Percentiles rank a stretch among this genome's conserved stretches.
These are phyloP conservation scores for Pogonocherus hispidulus DNA, from an alignment of 2,888 invertebrate species.

Conservation along the genomic window DNA sequence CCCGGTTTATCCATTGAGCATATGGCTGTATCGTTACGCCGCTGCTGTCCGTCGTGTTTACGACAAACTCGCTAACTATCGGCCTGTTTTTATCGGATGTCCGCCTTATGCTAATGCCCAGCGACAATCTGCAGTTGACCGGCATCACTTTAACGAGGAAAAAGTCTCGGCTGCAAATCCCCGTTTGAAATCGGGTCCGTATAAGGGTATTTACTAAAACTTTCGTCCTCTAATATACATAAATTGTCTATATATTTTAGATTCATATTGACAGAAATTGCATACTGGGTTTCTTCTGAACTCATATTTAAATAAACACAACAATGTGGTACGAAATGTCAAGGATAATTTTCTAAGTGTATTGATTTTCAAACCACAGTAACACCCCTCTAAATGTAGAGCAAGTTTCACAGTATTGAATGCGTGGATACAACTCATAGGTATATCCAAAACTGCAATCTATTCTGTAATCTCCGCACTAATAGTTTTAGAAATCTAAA, in stretches of 20 bases:
- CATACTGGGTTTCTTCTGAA: neutral
- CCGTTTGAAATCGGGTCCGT: neutral
- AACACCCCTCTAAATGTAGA: too few relatives aligned
- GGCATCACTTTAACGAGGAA: conserved; percentile 1
- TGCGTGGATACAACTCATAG: too few relatives aligned
- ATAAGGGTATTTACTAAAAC: neutral
- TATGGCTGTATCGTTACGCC: too few relatives aligned
- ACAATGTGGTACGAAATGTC: too few relatives aligned
- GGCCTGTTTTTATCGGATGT: conserved; percentile 40
- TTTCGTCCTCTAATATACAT: neutral
- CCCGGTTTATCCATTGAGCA: too few relatives aligned
- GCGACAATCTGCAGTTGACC: conserved; percentile 36
- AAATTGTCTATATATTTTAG: neutral
- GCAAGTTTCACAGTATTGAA: too few relatives aligned
- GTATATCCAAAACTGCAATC: too few relatives aligned
- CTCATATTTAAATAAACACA: neutral
- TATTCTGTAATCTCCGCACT: too few relatives aligned
- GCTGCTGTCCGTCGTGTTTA: conserved; percentile 35
- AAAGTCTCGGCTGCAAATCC: neutral
- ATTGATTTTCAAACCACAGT: too few relatives aligned
- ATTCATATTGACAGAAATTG: neutral
- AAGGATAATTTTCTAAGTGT: too few relatives aligned
- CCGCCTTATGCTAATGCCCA: conserved; percentile 36
- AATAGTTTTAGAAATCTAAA: too few relatives aligned
- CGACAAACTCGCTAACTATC: conserved; percentile 42